Percentiles rank a stretch among this genome's conserved stretches.
phyloP scores from a whole-genome alignment of 2,113 vertebrate species.

The Saguinus midas region DNA sequence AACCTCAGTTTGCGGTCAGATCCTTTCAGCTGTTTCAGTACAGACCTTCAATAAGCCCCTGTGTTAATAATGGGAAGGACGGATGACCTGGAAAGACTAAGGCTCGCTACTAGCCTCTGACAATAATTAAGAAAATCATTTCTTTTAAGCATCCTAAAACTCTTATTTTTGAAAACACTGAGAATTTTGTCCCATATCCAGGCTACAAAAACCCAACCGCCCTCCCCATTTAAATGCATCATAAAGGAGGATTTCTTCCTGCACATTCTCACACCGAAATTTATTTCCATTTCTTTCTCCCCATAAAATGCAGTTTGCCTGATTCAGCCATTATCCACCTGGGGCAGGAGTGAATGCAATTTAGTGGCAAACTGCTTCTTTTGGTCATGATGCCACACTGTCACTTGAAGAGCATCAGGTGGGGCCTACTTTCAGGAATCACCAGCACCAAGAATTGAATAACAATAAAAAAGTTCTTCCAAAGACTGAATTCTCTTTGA shows the following conservation, averaged over 20 bases:
- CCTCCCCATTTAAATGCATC: background rate
- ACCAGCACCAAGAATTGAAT: background rate
- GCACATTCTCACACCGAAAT: background rate
- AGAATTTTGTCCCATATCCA: background rate
- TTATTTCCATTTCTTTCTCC: background rate
- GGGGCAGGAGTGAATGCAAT: background rate
- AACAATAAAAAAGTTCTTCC: background rate
- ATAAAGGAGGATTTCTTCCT: background rate
- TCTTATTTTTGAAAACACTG: slow-evolving; percentile 7
- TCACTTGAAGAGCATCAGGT: background rate
- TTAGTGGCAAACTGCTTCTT: background rate
- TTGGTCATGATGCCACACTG: background rate
- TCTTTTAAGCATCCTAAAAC: background rate
- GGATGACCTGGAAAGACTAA: background rate
- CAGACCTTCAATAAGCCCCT: background rate
- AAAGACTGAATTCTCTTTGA: background rate
- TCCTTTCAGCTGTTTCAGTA: slow-evolving; percentile 18
- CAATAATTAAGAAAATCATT: background rate
- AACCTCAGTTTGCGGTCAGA: background rate
- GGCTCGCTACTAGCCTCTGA: background rate
- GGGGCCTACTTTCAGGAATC: background rate
- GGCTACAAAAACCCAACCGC: background rate
- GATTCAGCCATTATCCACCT: background rate
- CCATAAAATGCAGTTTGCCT: background rate
- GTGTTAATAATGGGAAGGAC: background rate